Conservation (phyloP, 2,888 invertebrate genomes). For the Hirtodrosophila histrioides region DNA sequence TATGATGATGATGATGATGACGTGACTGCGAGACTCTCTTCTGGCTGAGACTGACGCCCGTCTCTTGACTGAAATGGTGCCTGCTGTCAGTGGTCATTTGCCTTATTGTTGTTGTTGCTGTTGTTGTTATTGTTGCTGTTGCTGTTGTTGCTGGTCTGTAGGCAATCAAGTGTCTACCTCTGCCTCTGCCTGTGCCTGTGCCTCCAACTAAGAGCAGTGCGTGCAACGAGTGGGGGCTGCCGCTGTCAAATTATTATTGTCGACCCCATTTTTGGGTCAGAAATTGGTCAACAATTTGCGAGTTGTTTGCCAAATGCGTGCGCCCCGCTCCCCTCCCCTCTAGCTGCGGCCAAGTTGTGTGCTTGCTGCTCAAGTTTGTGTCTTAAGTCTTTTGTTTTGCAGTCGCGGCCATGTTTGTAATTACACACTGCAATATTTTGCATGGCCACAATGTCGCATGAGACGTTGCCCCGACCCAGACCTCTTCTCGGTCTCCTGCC, state of each 20-base stretch:
- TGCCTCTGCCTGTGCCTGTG: no score
- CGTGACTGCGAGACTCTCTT: slow-evolving; percentile 60
- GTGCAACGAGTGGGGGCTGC: slow-evolving; percentile 33
- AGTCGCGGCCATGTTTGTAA: slow-evolving; percentile 60
- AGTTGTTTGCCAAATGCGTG: slow-evolving; percentile 7
- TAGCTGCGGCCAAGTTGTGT: slow-evolving; percentile 1
- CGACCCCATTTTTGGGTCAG: slow-evolving; percentile 47
- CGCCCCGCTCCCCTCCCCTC: background rate
- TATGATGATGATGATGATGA: slow-evolving; percentile 57
- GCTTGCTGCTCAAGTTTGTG: slow-evolving; percentile 45
- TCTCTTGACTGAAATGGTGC: slow-evolving; percentile 34
- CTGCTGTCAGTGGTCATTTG: slow-evolving; percentile 37
- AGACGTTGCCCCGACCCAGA: slow-evolving; percentile 22
- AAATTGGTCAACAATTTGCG: slow-evolving; percentile 56
- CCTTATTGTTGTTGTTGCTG: slow-evolving; percentile 11
- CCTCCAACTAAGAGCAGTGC: slow-evolving; percentile 16
- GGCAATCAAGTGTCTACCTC: slow-evolving; percentile 42
- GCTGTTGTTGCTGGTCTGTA: slow-evolving; percentile 13
- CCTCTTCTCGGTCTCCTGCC: background rate
- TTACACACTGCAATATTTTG: slow-evolving; percentile 52
- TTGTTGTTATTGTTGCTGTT: slow-evolving; percentile 11
- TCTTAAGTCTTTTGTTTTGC: slow-evolving; percentile 54
- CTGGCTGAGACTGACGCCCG: slow-evolving; percentile 35
- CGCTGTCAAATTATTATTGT: slow-evolving; percentile 50
- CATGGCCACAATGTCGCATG: slow-evolving; percentile 15